Evolutionary conservation across 2,888 invertebrate genomes (phyloP), one percentile per base, ranked within the genome.

Genomic region (Adelognathus sp.): DNA sequence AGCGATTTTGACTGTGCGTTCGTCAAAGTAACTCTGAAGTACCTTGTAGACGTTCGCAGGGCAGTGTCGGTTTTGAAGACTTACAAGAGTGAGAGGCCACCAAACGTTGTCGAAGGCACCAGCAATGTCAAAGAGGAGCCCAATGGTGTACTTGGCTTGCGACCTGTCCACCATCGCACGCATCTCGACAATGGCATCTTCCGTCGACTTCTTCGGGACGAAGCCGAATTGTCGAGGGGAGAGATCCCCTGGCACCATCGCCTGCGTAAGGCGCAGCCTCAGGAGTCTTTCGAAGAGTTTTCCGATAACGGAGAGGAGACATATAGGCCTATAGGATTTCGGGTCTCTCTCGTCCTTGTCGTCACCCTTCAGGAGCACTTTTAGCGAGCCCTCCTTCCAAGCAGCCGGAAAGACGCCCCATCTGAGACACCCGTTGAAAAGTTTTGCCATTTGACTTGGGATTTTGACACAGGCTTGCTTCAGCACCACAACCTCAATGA

Each of bases 51-150:
- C 14, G 36, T 82, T 80, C 11, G 0, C n/a, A 0, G 81, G 80
- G 18, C 80, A 84, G 1, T 69, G 73, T 4, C 81, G 29, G 0
- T 52, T 3, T 1, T 21, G 70, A 0, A 84, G 56, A 1, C 61
- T 33, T 6, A 64, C 9, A 1, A 84, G 21, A 1, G 83, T 77
- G 0, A 77, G 31, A 1, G 83, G 84, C 83, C 84, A 84, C 81
- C 82, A 83, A 5, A 82, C 79, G 16, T 81, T 81, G 29, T 83
- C 79, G 14, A 83, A 84, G 0, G 82, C 82, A 0, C 80, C 83
- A 1, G 72, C 58, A 14, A 82, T 83, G 44, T 85, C 84, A 11
- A 83, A 82, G 1, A 70, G 11, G 11, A 83, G 2, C 0, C 33
- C 75, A 5, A 82, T 4, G 0, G 56, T 70, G 33, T 72, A 75